Base-by-base conservation (phyloP, 2,797 vertebrate species). In the Pangasius larnaudii region DNA sequence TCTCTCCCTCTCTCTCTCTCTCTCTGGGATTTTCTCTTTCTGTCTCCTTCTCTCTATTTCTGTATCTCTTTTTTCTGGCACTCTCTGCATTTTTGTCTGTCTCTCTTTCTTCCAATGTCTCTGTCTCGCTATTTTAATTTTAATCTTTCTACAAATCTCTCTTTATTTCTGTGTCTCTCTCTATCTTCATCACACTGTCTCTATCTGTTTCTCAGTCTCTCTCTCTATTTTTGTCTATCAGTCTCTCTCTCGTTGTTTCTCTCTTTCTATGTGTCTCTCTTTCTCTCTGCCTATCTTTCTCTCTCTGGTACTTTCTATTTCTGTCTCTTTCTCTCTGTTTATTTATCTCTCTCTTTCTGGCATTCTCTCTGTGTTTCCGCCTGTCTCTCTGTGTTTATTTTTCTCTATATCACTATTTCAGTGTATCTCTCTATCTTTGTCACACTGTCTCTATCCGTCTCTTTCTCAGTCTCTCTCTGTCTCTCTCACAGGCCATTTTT, bases 401-500 rank as follows among this genome's bases (percentile, higher is more conserved):
- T 42, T 42, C 42, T 67, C 93, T 93, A 5, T 18, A 22, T 59
- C 58, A 59, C 58, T 94, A 89, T 92, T 92, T 86, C 67, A 46
- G 14, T 80, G 63, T 39, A 27, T 18, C 19, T 69, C 36, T 71
- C 71, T 92, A 91, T 74, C 9, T 46, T 0, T 46, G 5, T 71
- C 14, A 10, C 3, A 42, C 42, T 7, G 42, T 42, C 42, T 42
- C 42, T 42, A 42, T 74, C 9, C 27, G 22, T 74, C 39, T 74
- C 22, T 74, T 1, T 74, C 71, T 74, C 10, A 24, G 8, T 13
- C 11, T 51, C 13, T 51, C 24, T n/a, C 13, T 51, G 22, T 27
- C n/a, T 19, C 14, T 78, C 14, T 30, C 49, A 33, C n/a, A 4
- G 8, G 14, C 49, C 24, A 10, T 33, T 14, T 46, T 11, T 27